Conservation (phyloP, 2,797 vertebrate species). For the Decapterus maruadsi region DNA sequence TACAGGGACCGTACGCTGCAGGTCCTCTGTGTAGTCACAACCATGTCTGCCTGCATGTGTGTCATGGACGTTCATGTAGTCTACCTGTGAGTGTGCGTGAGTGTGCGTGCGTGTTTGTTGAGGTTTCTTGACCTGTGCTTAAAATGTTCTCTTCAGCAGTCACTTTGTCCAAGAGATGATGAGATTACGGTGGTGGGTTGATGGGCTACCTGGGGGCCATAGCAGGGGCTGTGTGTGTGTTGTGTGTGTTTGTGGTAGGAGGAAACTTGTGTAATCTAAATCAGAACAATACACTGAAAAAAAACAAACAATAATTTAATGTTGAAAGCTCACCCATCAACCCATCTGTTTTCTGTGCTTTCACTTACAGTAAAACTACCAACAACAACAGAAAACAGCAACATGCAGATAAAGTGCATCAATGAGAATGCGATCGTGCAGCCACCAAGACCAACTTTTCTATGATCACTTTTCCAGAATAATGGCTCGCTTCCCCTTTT, state of each 20-base stretch:
- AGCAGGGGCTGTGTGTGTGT: slow-evolving; percentile 8
- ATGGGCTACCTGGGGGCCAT: slow-evolving; percentile 32
- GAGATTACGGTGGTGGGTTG: slow-evolving; percentile 65
- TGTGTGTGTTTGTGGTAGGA: slow-evolving; percentile 13
- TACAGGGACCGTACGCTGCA: slow-evolving; percentile 29
- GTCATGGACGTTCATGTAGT: not conserved
- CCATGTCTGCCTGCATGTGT: not conserved
- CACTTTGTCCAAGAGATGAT: slow-evolving; percentile 46
- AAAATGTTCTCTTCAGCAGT: slow-evolving; percentile 38
- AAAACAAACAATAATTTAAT: slow-evolving; percentile 21
- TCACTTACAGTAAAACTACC: slow-evolving; percentile 1
- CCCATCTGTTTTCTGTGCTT: not conserved
- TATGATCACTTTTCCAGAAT: not conserved
- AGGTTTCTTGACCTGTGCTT: slow-evolving; percentile 45
- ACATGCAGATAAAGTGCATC: not conserved
- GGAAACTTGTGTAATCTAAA: slow-evolving; percentile 17
- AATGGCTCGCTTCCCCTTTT: slow-evolving; percentile 5
- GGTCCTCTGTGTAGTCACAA: slow-evolving; percentile 30
- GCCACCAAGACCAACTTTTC: not conserved
- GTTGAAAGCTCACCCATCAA: not conserved
- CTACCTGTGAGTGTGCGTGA: slow-evolving; percentile 10
- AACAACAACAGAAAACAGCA: slow-evolving; percentile 27
- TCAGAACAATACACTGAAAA: slow-evolving; percentile 31
- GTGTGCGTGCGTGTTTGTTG: not conserved
- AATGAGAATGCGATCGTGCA: not conserved